Conservation (phyloP, 2,113 vertebrate species). For the Leptocoma aspasia region DNA sequence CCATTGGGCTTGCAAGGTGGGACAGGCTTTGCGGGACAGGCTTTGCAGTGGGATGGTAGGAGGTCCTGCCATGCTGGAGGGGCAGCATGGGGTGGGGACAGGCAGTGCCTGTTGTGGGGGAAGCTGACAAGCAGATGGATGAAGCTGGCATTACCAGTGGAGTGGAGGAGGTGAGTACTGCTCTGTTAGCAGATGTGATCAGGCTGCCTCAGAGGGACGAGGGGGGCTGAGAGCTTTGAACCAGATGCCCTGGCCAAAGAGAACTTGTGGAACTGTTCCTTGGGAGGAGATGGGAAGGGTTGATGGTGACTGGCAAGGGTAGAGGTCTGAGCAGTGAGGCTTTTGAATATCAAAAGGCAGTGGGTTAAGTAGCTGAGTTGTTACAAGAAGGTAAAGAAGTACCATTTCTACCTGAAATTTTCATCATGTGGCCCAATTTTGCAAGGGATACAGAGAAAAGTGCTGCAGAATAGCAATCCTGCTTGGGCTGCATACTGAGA, state of each 20-base stretch:
- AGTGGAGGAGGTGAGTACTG: neutral
- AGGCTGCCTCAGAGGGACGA: neutral
- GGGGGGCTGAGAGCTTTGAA: neutral
- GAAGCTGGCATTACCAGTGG: neutral
- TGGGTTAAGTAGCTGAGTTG: neutral
- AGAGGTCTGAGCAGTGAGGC: neutral
- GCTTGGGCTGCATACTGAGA: neutral
- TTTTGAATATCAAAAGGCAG: neutral
- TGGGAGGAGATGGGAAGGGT: neutral
- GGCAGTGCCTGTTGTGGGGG: neutral
- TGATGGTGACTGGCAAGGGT: neutral
- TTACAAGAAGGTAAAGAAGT: neutral
- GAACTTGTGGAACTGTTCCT: rapidly evolving
- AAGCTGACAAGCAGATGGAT: neutral
- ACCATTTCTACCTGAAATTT: neutral
- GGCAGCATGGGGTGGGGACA: neutral
- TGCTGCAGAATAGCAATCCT: neutral
- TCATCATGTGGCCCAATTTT: neutral
- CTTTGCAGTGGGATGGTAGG: neutral
- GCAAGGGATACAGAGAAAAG: neutral
- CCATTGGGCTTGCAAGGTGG: neutral
- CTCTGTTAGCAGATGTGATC: rapidly evolving
- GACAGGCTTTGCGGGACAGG: neutral
- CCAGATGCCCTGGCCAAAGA: neutral
- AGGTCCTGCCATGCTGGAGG: neutral